Percentiles rank a stretch among this genome's conserved stretches.
phyloP scores from a whole-genome alignment of 2,113 vertebrate species.

The Lichenostomus cassidix region DNA sequence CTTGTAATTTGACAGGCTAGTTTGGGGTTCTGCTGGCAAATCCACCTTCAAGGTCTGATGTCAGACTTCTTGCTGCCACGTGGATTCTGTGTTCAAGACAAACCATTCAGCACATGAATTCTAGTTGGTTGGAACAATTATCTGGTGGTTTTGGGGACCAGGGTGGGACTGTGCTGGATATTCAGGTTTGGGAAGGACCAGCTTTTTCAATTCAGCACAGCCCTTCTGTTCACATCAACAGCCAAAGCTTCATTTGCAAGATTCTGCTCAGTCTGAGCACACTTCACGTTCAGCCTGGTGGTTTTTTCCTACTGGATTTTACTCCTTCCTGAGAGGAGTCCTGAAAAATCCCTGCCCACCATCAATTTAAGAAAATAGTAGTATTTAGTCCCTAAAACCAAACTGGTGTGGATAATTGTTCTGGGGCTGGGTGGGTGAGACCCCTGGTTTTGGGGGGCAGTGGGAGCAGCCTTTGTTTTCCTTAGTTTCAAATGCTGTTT shows the following conservation, averaged over 20 bases:
- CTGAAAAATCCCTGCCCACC: not conserved
- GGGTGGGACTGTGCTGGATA: not conserved
- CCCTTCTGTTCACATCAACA: not conserved
- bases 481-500: not conserved
- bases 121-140: not conserved
- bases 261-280: not conserved
- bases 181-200: not conserved
- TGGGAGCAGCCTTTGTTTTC: not conserved
- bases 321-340: not conserved
- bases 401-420: conserved; percentile 20
- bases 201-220: not conserved
- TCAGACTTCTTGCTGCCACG: not conserved
- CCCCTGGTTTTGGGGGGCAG: not conserved
- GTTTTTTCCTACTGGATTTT: not conserved
- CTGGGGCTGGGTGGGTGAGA: not conserved
- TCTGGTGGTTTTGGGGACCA: conserved; percentile 18
- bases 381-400: conserved; percentile 1
- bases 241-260: not conserved
- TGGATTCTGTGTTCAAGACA: not conserved
- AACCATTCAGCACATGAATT: not conserved
- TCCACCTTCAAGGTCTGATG: not conserved
- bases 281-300: not conserved
- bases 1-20: not conserved
- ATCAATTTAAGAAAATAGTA: not conserved
- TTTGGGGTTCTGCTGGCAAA: not conserved